A percentile compares a stretch with the other conserved stretches of the same genome.
Evolutionary conservation across 2,888 invertebrate species (phyloP).

Genomic region (Oscheius myriophilus): DNA sequence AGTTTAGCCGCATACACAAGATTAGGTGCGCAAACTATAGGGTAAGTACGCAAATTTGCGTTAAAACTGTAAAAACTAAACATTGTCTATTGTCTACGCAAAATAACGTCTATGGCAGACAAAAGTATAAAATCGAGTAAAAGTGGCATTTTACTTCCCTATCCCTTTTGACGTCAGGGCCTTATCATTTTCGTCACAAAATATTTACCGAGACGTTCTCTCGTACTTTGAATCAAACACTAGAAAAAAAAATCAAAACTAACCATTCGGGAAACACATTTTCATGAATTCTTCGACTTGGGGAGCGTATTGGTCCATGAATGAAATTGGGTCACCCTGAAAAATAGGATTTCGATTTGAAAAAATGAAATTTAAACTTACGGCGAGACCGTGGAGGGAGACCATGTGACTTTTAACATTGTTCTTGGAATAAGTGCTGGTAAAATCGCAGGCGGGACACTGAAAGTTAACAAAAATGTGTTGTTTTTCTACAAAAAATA

Average conservation of each 20-base stretch:
- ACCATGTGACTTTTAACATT: slow-evolving; percentile 70
- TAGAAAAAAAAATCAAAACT: not conserved
- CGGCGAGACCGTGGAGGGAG: slow-evolving; percentile 68
- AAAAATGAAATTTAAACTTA: slow-evolving; percentile 25
- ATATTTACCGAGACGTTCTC: not conserved
- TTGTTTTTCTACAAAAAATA: no score
- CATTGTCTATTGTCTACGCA: no score
- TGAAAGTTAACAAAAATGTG: slow-evolving; percentile 43
- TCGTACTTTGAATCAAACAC: not conserved
- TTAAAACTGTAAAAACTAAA: no score
- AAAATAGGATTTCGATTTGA: not conserved
- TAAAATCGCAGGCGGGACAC: slow-evolving; percentile 70
- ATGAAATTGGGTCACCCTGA: slow-evolving; percentile 66
- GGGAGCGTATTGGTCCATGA: slow-evolving; percentile 69
- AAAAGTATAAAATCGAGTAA: no score
- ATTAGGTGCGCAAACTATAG: no score
- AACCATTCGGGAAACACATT: slow-evolving; percentile 68
- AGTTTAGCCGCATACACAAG: no score
- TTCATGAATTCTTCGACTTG: slow-evolving; percentile 71
- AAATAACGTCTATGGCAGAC: no score
- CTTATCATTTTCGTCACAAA: no score
- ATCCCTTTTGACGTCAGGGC: no score
- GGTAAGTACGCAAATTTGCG: no score
- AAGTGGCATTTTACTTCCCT: no score
- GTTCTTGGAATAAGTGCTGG: slow-evolving; percentile 70